phyloP scores from a whole-genome alignment of 2,797 vertebrate species.

The Epinephelus coioides region DNA sequence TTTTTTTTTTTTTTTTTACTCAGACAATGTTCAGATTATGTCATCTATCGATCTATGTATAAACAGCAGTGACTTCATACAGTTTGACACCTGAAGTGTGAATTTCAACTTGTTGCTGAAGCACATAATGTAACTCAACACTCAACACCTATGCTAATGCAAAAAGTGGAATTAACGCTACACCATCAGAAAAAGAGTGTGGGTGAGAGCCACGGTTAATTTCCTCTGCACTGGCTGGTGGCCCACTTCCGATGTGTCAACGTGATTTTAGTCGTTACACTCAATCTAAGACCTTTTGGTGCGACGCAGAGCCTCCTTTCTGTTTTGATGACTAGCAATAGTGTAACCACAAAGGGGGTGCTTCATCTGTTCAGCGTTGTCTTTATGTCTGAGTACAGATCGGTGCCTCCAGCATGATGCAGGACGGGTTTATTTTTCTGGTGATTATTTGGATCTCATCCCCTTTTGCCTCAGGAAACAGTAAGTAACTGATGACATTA shows the following conservation, averaged over 20 bases:
- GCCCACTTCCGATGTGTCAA: conserved; percentile 54
- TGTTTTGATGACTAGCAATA: background rate
- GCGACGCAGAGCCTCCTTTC: background rate
- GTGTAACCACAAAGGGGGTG: background rate
- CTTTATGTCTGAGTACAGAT: conserved; percentile 4
- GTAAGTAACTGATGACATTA: conserved; percentile 49
- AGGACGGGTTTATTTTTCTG: conserved; percentile 32
- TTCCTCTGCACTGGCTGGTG: conserved; percentile 32
- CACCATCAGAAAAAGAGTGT: conserved; percentile 24
- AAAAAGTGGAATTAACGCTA: background rate
- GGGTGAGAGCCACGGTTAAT: conserved; percentile 17
- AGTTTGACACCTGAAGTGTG: background rate
- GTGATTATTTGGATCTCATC: conserved; percentile 38
- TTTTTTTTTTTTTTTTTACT: background rate
- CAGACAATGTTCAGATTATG: background rate
- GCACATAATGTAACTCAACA: background rate
- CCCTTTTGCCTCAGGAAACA: conserved; percentile 16
- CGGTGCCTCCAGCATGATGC: conserved; percentile 4
- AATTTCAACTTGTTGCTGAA: background rate
- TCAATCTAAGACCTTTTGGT: background rate
- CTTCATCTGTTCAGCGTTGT: background rate
- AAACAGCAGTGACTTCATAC: background rate
- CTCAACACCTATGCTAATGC: conserved; percentile 14
- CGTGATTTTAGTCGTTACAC: fast-evolving
- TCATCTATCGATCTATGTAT: background rate